Conservation (phyloP, 1,140 invertebrate species). For the Hyphantria cunea region DNA sequence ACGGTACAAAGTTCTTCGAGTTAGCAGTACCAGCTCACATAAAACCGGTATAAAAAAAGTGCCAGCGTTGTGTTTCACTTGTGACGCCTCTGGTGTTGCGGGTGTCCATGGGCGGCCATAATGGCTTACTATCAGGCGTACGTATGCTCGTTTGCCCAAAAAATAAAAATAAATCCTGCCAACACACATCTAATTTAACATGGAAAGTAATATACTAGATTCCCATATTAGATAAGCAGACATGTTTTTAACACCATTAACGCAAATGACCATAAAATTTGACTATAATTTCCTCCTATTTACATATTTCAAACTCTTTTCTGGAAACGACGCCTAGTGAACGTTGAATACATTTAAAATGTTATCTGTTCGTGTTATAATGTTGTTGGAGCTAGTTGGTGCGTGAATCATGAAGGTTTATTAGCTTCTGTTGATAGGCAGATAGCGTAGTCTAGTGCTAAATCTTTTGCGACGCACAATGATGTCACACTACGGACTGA, state of each 20-base stretch:
- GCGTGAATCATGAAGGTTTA: neutral
- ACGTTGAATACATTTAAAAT: neutral
- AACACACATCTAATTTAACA: no score
- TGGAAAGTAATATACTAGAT: no score
- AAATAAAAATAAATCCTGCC: no score
- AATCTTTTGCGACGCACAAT: constrained; percentile 47
- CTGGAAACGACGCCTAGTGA: neutral
- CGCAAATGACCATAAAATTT: neutral
- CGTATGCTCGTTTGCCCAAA: no score
- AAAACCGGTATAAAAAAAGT: no score
- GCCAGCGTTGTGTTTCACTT: no score
- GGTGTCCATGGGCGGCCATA: no score
- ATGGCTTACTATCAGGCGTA: no score
- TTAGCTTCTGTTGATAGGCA: constrained; percentile 7
- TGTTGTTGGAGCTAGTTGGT: neutral
- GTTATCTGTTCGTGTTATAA: neutral
- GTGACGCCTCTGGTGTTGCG: no score
- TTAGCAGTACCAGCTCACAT: no score
- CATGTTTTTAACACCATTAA: neutral
- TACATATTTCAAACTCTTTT: constrained; percentile 1
- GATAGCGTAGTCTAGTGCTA: constrained; percentile 37
- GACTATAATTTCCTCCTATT: neutral
- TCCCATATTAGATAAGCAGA: neutral
- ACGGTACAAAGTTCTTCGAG: no score
- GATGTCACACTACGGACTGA: constrained; percentile 51